phyloP scores from a whole-genome alignment of 2,888 invertebrate species.

The Acleris laterana region DNA sequence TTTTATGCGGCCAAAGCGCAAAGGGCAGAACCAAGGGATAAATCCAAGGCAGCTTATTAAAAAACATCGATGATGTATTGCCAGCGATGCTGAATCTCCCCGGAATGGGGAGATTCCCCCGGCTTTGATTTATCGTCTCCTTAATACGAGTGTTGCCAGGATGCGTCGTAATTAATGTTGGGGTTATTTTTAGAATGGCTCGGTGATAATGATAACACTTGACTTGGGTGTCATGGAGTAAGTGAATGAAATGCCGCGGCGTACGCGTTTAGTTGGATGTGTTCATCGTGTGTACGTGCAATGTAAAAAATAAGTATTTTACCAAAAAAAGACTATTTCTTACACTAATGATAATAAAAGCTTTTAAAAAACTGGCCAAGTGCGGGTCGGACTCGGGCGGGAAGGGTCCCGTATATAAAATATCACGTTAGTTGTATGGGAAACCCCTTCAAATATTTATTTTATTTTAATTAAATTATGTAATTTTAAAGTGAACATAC shows the following conservation, averaged over 20 bases:
- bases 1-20: constrained; percentile 23
- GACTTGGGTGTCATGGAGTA: background rate
- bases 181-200: background rate
- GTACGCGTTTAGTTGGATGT: too few relatives aligned
- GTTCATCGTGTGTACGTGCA: too few relatives aligned
- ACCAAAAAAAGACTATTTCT: too few relatives aligned
- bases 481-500: too few relatives aligned
- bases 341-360: too few relatives aligned
- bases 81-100: constrained; percentile 7
- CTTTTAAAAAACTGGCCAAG: too few relatives aligned
- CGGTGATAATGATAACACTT: background rate
- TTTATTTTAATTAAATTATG: too few relatives aligned
- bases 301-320: too few relatives aligned
- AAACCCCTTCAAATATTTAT: too few relatives aligned
- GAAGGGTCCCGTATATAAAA: too few relatives aligned
- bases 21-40: constrained; percentile 19
- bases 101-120: constrained; percentile 8
- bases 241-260: background rate
- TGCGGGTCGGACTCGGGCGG: too few relatives aligned
- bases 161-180: constrained; percentile 18
- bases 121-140: constrained; percentile 17
- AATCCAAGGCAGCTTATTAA: constrained; percentile 28
- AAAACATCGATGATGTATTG: constrained; percentile 24
- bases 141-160: constrained; percentile 19
- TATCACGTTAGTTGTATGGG: too few relatives aligned